These are phyloP conservation scores for Martes flavigula DNA, from an alignment of 2,797 vertebrate genomes.

Conservation along the genomic window DNA sequence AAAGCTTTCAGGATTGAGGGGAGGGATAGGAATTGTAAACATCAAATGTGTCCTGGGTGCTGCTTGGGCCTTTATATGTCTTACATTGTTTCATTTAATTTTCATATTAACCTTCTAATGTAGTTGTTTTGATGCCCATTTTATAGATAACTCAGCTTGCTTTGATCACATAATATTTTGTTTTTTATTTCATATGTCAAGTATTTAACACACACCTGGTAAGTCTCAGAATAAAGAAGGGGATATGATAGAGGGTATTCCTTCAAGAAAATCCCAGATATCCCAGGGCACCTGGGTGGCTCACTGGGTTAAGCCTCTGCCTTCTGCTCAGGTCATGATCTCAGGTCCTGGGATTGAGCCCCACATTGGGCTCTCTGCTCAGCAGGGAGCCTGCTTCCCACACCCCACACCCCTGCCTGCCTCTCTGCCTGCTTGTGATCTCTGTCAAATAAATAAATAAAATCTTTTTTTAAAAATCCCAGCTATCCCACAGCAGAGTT, in stretches of 20 bases:
- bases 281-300: too few species aligned
- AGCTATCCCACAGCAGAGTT: neutral
- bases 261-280: neutral
- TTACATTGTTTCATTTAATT: neutral
- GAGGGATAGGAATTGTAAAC: neutral
- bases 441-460: too few species aligned
- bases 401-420: accelerated
- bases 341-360: too few species aligned
- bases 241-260: neutral
- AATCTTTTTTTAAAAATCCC: neutral
- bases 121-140: neutral
- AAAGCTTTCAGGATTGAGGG: neutral
- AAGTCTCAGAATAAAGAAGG: neutral
- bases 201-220: neutral
- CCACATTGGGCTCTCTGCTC: too few species aligned
- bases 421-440: too few species aligned
- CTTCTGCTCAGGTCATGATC: too few species aligned
- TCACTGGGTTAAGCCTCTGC: too few species aligned
- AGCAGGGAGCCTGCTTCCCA: too few species aligned
- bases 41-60: neutral
- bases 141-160: neutral
- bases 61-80: neutral
- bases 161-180: neutral
- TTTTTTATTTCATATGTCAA: neutral
- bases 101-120: neutral